Conservation (phyloP, 2,888 invertebrate species). For the Sminthurides aquaticus region DNA sequence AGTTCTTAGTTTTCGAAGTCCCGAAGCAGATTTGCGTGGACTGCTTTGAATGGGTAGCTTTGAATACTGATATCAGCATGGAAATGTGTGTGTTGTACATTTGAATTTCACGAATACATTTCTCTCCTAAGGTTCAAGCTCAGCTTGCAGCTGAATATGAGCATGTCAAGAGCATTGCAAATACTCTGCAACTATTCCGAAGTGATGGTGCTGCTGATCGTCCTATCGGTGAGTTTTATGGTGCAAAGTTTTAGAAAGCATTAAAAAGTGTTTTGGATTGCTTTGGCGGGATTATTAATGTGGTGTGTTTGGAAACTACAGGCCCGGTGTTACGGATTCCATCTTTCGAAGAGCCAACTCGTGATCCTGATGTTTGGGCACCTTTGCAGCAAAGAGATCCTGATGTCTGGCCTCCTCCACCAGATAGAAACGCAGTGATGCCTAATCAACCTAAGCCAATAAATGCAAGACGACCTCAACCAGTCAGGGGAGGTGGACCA, state of each 20-base stretch:
- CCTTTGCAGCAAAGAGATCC: slow-evolving; percentile 55
- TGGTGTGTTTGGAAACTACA: slow-evolving; percentile 5
- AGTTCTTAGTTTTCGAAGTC: slow-evolving; percentile 1
- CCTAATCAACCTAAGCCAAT: slow-evolving; percentile 46
- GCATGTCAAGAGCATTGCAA: slow-evolving; percentile 74
- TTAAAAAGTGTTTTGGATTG: background rate
- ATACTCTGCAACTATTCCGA: slow-evolving; percentile 68
- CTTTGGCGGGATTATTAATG: background rate
- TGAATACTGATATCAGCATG: background rate
- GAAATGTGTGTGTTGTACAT: background rate
- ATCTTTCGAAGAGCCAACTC: slow-evolving; percentile 57
- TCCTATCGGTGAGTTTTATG: slow-evolving; percentile 41
- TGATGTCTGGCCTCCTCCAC: slow-evolving; percentile 52
- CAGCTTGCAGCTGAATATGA: slow-evolving; percentile 84
- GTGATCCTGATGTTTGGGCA: slow-evolving; percentile 74
- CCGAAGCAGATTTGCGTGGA: too few relatives aligned
- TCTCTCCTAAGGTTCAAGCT: slow-evolving; percentile 64
- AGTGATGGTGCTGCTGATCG: slow-evolving; percentile 54
- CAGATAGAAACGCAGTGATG: slow-evolving; percentile 66
- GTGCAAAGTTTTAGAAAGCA: background rate
- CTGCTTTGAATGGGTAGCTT: too few relatives aligned
- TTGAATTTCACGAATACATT: background rate
- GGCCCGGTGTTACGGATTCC: slow-evolving; percentile 43
- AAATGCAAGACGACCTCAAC: slow-evolving; percentile 13
- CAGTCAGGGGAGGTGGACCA: background rate